Conservation (phyloP, 2,888 invertebrate species). For the Thereva nobilitata region DNA sequence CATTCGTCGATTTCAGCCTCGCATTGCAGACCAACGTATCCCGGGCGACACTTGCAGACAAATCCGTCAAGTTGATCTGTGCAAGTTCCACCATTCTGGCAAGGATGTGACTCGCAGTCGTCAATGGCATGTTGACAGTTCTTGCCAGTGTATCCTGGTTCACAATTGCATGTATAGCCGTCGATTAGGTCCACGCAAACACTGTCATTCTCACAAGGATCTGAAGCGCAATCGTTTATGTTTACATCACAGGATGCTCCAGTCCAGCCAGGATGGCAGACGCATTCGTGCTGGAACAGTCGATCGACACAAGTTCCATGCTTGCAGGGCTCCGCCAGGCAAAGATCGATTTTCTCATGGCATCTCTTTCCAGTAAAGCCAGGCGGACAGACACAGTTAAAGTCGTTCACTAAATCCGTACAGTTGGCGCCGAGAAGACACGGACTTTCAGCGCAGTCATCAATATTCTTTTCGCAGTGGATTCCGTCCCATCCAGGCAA, state of each 20-base stretch:
- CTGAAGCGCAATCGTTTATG: constrained; percentile 85
- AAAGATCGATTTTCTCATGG: constrained; percentile 92
- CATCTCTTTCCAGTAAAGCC: constrained; percentile 97
- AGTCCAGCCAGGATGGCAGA: constrained; percentile 92
- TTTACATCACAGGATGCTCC: constrained; percentile 86
- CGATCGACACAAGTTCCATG: constrained; percentile 93
- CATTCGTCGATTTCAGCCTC: constrained; percentile 94
- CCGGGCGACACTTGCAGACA: constrained; percentile 89
- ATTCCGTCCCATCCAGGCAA: constrained; percentile 97
- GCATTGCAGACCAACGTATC: constrained; percentile 89
- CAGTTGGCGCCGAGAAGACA: constrained; percentile 89
- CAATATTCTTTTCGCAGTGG: constrained; percentile 88
- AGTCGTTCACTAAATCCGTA: constrained; percentile 92
- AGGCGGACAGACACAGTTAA: constrained; percentile 88
- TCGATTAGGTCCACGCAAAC: constrained; percentile 86
- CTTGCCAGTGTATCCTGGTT: constrained; percentile 92
- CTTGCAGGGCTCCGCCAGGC: constrained; percentile 85
- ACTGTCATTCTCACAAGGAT: constrained; percentile 91
- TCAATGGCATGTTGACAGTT: constrained; percentile 92
- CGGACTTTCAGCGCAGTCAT: constrained; percentile 92
- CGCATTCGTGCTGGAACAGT: constrained; percentile 81
- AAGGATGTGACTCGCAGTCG: constrained; percentile 86
- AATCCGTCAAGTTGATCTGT: constrained; percentile 88
- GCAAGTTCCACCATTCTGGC: constrained; percentile 90
- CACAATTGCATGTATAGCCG: constrained; percentile 85